A percentile compares a stretch with the other conserved stretches of the same genome.
Evolutionary conservation across 2,113 vertebrate species (phyloP).

Genomic region (Pygoscelis adeliae): DNA sequence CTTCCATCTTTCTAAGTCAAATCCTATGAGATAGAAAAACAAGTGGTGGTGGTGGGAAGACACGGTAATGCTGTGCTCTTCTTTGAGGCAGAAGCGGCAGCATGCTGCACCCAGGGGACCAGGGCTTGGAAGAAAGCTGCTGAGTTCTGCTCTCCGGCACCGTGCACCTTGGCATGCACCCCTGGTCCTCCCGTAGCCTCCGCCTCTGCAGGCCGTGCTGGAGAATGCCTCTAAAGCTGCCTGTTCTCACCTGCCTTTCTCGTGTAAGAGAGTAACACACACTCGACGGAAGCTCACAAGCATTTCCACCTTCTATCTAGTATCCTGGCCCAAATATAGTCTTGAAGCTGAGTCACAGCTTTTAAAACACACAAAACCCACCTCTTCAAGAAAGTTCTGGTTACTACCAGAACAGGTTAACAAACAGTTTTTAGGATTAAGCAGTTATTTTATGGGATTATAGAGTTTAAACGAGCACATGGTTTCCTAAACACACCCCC

Average conservation of each 20-base stretch:
- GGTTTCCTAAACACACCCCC: neutral
- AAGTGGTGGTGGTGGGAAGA: accelerated
- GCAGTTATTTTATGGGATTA: neutral
- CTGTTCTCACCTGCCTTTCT: neutral
- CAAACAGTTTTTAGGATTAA: neutral
- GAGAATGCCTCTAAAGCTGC: neutral
- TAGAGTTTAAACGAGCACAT: neutral
- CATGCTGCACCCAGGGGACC: neutral
- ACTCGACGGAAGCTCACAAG: neutral
- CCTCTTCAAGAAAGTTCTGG: neutral
- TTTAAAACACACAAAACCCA: neutral
- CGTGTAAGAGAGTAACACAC: neutral
- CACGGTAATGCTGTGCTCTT: neutral
- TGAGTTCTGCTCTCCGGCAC: neutral
- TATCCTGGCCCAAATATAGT: neutral
- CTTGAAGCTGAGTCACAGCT: neutral
- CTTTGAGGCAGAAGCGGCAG: neutral
- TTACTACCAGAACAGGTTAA: neutral
- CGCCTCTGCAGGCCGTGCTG: accelerated
- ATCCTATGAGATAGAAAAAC: neutral
- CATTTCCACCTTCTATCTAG: neutral
- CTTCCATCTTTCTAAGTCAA: neutral
- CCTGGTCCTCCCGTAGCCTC: neutral
- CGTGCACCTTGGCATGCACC: accelerated
- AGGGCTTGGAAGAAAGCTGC: neutral